Evolutionary conservation across 2,113 vertebrate genomes (phyloP).

Genomic region (Catharus fuscescens): DNA sequence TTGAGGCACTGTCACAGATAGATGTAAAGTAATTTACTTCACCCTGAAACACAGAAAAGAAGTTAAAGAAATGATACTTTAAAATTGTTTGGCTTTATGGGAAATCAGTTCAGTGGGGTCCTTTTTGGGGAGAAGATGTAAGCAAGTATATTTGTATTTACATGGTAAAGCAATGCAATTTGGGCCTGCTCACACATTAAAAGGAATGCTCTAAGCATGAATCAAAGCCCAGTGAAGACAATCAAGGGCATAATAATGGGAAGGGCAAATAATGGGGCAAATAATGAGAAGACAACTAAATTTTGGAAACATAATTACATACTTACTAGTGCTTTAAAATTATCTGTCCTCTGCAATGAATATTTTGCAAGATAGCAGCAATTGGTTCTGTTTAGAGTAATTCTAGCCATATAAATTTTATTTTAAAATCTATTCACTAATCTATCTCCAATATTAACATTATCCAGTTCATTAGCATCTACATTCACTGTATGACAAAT

Average conservation of each 20-base stretch:
- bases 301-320: neutral
- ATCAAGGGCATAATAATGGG: neutral
- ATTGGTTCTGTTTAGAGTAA: neutral
- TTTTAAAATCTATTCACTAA: neutral
- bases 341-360: neutral
- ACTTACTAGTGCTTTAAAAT: neutral
- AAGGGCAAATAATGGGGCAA: neutral
- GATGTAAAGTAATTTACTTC: neutral
- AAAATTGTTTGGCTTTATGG: neutral
- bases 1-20: neutral
- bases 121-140: neutral
- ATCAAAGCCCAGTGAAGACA: neutral
- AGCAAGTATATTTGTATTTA: neutral
- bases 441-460: neutral
- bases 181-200: accelerated
- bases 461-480: neutral
- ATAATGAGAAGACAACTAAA: neutral
- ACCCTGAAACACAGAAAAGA: neutral
- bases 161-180: neutral
- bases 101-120: neutral
- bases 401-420: neutral
- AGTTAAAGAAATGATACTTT: neutral
- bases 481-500: neutral
- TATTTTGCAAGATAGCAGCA: neutral
- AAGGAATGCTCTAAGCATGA: neutral